Evolutionary conservation across 2,113 vertebrate genomes (phyloP), one percentile per base, ranked within the genome.

Genomic region (Maccullochella peelii): DNA sequence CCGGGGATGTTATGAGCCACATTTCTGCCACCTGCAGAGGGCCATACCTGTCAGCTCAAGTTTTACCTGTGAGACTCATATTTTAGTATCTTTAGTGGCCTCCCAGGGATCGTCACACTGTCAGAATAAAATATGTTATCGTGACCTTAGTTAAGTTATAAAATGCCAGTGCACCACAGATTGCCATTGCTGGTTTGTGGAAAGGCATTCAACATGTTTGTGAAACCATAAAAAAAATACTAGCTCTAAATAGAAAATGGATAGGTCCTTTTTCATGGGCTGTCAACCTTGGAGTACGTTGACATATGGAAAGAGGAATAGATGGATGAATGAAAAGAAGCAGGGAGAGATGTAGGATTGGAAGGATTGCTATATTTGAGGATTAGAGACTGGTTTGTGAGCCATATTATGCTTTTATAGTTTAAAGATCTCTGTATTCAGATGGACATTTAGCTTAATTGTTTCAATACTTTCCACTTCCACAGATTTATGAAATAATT

Each of bases 181-280:
- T 67, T 74, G 50, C 52, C 15, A 20, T 27, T 36, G 75, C 8
- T 25, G 11, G 27, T 50, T 79, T 59, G 74, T 49, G 23, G 40
- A 7, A 69, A 55, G 16, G 49, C 36, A 23, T 63, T 52, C 16
- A 73, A 58, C 52, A n/a, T 57, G 59, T 80, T 72, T 86, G 76
- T 82, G 25, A 67, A 42, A 66, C 23, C 73, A n/a, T 54, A 55
- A 44, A 73, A 61, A 50, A 70, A 77, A 72, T 8, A 18, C 16
- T 21, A 5, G 57, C 58, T 50, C 23, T 69, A 71, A 72, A 85
- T 76, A 66, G 79, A 80, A 84, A 89, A 76, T 49, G 44, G 80
- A 80, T 84, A 73, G n/a, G 44, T 44, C 62, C 58, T 65, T 81
- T 78, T 78, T 77, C 72, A 79, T 49, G 71, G 79, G 66, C 55